Base-by-base conservation (phyloP, 2,113 vertebrate genomes). In the Callipepla squamata region DNA sequence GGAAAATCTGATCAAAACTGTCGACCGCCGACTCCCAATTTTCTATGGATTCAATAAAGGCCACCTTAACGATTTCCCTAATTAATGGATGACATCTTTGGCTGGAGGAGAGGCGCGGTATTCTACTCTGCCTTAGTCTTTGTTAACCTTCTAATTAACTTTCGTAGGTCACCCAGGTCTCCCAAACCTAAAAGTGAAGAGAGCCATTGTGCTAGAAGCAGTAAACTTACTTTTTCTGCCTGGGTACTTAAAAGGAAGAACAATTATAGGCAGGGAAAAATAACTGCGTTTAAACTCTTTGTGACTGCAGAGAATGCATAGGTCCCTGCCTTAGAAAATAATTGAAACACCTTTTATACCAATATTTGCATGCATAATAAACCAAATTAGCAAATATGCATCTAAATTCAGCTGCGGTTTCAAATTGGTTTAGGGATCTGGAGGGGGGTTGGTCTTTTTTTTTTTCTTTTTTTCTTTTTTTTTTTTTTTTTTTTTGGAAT, bases 71-170 rank as follows among this genome's bases (percentile, higher is more conserved):
- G 98, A 99, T 99, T 99, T 99, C 99, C 99, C 99, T 99, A 99
- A 99, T 99, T 99, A 99, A 99, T 99, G 99, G 99, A 99, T 99
- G 99, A 99, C 99, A 99, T 99, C 99, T 99, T 99, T 99, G 99
- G 99, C 98, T 99, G 98, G 98, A 99, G 99, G 98, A 99, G 99
- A 99, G 99, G 98, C 98, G 98, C 98, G 98, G 99, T 98, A 99
- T 99, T 99, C 99, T 99, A 98, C 99, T 99, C 98, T 98, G 98
- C 98, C 98, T 98, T 99, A 98, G 97, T 99, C 99, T 99, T 99
- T 99, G 99, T 99, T 99, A 98, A 98, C 98, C 98, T 99, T 99
- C 99, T 99, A 99, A 99, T 99, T 99, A 99, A 99, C 99, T 99
- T 99, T 99, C 99, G 98, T 98, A 99, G 99, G 99, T 99, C 99